Base-by-base conservation (phyloP, 2,888 invertebrate genomes). In the Ophraella communa region DNA sequence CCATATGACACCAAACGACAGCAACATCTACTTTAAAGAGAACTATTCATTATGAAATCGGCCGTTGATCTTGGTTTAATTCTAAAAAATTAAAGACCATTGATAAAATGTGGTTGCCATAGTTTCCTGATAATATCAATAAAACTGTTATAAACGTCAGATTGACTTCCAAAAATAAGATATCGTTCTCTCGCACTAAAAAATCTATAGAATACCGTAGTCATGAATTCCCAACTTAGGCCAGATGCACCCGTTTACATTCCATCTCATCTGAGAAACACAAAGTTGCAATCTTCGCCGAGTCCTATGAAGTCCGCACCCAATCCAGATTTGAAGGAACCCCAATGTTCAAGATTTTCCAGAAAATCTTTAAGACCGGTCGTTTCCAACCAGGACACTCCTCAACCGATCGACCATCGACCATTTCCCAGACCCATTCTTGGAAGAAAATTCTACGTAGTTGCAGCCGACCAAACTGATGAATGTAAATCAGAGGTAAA, bases 401-500 rank as follows among this genome's bases (percentile, higher is more conserved):
- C 76, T 1, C 59, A 74, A 44, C 76, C 76, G 1, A 76, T 76
- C 33, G 70, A 70, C 3, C 74, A 73, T 57, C 33, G 58, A 3
- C 71, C 74, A 1, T 74, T 72, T 63, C 75, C 75, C 2, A 67
- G 76, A 47, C 71, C 76, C 0, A 76, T 76, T 58, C 56, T 76
- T 54, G 76, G 76, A 24, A 69, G 74, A 21, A 71, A 64, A 55
- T 68, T 68, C 18, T 70, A 71, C 21, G 35, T 35, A 5, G 56
- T 65, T 10, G 66, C 65, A n/a, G 54, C 59, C n/a, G 47, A 58
- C 3, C 23, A 14, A 11, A 1, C 63, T 24, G 71, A 73, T 57
- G 73, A 74, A 20, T 71, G 68, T n/a, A 73, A 72, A 11, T n/a
- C n/a, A n/a, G n/a, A n/a, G n/a, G n/a, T n/a, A n/a, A n/a, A n/a